A percentile compares a stretch with the other conserved stretches of the same genome.
Evolutionary conservation across 2,113 vertebrate genomes (phyloP).

Genomic region (Thinocorus orbignyianus): DNA sequence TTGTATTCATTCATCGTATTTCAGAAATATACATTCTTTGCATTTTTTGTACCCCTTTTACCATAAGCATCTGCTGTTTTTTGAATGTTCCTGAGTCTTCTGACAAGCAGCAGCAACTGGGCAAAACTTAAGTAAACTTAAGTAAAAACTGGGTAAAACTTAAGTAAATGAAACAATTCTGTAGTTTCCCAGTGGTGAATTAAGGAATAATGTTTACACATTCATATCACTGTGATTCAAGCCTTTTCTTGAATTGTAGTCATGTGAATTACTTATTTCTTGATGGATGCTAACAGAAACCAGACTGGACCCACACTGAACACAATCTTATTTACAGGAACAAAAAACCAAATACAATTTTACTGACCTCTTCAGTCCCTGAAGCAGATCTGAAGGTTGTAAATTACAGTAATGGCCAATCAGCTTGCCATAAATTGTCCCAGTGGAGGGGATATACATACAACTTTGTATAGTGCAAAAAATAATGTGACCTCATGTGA

Average conservation of each 20-base stretch:
- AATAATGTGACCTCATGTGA: not conserved
- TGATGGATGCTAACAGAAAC: not conserved
- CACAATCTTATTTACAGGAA: not conserved
- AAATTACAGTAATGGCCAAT: not conserved
- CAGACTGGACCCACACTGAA: not conserved
- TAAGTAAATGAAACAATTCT: not conserved
- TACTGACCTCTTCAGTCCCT: not conserved
- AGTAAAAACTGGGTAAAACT: too few species aligned
- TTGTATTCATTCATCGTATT: not conserved
- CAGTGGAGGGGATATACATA: not conserved
- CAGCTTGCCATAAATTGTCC: not conserved
- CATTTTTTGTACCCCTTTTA: not conserved
- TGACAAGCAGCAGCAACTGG: not conserved
- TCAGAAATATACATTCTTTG: not conserved
- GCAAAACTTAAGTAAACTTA: too few species aligned
- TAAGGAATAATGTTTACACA: not conserved
- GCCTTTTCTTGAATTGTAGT: not conserved
- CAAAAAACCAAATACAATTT: not conserved
- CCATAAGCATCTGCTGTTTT: not conserved
- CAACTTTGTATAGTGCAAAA: not conserved
- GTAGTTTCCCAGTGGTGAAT: not conserved
- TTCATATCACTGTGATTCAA: too few species aligned
- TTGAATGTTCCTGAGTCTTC: not conserved
- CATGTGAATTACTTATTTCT: not conserved
- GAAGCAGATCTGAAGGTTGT: not conserved